A percentile compares a stretch with the other conserved stretches of the same genome.
Evolutionary conservation across 2,113 vertebrate genomes (phyloP).

Genomic region (Grammomys dolichurus): DNA sequence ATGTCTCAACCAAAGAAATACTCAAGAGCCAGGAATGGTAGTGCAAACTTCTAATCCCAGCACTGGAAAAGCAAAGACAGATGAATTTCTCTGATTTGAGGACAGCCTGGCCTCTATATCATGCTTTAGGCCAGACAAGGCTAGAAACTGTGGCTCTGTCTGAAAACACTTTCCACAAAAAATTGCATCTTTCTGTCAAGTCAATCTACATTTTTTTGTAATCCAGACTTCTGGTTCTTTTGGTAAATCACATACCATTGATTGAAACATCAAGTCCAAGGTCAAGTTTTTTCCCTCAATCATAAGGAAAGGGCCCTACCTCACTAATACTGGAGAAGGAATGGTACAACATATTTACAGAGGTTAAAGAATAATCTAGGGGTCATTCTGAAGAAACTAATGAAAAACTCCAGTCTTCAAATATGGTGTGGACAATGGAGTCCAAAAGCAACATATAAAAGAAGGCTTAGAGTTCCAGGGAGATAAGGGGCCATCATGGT

Average conservation of each 20-base stretch:
- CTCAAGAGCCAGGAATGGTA: fast-evolving
- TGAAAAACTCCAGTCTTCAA: neutral
- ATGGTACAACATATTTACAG: neutral
- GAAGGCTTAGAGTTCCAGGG: neutral
- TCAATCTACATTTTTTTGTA: neutral
- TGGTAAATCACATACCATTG: neutral
- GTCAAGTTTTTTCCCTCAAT: neutral
- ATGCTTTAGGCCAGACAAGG: neutral
- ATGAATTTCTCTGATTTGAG: neutral
- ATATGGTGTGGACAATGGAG: neutral
- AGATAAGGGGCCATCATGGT: neutral
- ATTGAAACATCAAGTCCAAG: neutral
- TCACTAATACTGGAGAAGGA: neutral
- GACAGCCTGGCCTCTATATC: neutral
- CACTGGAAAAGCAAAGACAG: neutral
- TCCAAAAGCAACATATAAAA: no score
- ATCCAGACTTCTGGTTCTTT: neutral
- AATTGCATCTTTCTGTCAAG: neutral
- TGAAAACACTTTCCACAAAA: neutral
- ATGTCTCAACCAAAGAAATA: neutral
- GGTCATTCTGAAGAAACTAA: neutral
- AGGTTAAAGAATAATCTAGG: neutral
- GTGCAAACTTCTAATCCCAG: neutral
- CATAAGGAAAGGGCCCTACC: neutral
- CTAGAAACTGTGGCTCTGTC: neutral